Evolutionary conservation across 1,140 invertebrate genomes (phyloP), one percentile per base, ranked within the genome.

Genomic region (Nephotettix cincticeps): DNA sequence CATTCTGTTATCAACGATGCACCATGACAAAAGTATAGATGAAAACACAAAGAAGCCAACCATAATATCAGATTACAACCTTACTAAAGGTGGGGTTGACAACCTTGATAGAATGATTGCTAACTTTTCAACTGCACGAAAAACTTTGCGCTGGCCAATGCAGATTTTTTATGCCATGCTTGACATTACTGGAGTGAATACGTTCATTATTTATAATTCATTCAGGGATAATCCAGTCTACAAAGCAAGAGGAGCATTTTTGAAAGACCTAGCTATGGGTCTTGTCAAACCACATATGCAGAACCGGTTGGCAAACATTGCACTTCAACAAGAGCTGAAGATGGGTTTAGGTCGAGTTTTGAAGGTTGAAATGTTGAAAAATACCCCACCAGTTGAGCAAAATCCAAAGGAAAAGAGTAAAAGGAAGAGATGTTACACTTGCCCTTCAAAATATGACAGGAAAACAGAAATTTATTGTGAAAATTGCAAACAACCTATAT

Each of bases 61-160:
- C 47, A 80, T 82, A 9, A 76, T 81, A 19, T 73, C 58, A 6
- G 75, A 73, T 69, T 81, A 83, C 64, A 79, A 83, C 70, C 75
- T 69, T 27, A 83, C 79, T 17, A 84, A 84, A 78, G 78, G 79
- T 68, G 79, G 78, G 36, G 80, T 82, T 0, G 81, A 83, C 73
- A 71, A 72, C 21, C 70, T 83, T 9, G 79, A 83, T 73, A 66
- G 80, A 68, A 77, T 78, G 69, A 78, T 77, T 72, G 71, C 75
- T 0, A 75, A 64, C 40, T 82, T 80, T 73, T 78, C 79, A 43
- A 72, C 65, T 66, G 58, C 74, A 28, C 72, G 82, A 72, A 78
- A 75, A 72, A 80, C 77, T 14, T 72, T 73, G 11, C 71, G 79
- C 21, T 83, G 81, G 81, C 80, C 82, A 76, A 78, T 81, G 78